A percentile compares a stretch with the other conserved stretches of the same genome.
Evolutionary conservation across 1,140 invertebrate genomes (phyloP).

Genomic region (Dendrolimus punctatus): DNA sequence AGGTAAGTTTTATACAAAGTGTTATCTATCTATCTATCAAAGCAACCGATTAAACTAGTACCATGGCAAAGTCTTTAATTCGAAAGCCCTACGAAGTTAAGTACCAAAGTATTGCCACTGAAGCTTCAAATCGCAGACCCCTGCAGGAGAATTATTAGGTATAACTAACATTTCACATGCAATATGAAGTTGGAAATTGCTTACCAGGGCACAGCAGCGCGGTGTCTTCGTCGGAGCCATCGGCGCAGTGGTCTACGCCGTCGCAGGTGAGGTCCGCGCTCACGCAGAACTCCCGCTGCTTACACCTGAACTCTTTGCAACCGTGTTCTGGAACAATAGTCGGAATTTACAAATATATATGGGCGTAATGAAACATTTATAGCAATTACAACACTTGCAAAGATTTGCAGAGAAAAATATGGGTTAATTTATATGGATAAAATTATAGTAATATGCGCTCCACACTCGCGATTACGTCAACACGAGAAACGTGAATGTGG

Average conservation of each 20-base stretch:
- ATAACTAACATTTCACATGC: too few relatives aligned
- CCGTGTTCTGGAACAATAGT: slow-evolving; percentile 81
- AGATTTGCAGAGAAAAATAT: too few relatives aligned
- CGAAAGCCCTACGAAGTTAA: too few relatives aligned
- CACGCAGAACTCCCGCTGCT: slow-evolving; percentile 90
- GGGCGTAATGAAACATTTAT: not conserved
- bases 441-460: too few relatives aligned
- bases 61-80: too few relatives aligned
- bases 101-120: too few relatives aligned
- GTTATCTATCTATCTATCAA: too few relatives aligned
- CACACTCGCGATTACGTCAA: too few relatives aligned
- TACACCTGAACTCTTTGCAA: slow-evolving; percentile 91
- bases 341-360: slow-evolving; percentile 4
- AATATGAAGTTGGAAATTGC: not conserved
- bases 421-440: too few relatives aligned
- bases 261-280: slow-evolving; percentile 91
- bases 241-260: slow-evolving; percentile 92
- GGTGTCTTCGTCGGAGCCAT: slow-evolving; percentile 90
- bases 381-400: not conserved
- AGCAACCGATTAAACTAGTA: too few relatives aligned
- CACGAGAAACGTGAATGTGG: too few relatives aligned
- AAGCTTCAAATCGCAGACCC: not conserved
- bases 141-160: not conserved
- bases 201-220: slow-evolving; percentile 86
- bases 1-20: too few relatives aligned